Evolutionary conservation across 2,888 invertebrate species (phyloP).

Genomic region (Zygaena filipendulae): DNA sequence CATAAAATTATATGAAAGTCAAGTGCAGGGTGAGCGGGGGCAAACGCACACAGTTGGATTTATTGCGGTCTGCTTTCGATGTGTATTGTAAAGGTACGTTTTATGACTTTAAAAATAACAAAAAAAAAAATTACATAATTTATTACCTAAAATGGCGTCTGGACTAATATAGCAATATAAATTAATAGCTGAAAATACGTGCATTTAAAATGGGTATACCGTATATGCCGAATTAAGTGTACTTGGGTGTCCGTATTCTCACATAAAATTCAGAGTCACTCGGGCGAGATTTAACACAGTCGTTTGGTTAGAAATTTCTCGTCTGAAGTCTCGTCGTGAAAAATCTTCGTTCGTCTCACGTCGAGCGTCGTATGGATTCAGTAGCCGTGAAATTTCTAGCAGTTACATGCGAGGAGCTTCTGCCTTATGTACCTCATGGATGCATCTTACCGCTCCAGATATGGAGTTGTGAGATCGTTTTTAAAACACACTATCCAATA

Average conservation of each 20-base stretch:
- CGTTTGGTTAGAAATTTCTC: conserved; percentile 48
- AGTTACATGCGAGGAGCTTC: conserved; percentile 29
- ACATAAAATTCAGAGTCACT: too few relatives aligned
- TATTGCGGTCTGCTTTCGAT: conserved; percentile 63
- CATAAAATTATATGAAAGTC: conserved; percentile 69
- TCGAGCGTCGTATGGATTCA: conserved; percentile 34
- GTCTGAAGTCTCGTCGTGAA: conserved; percentile 35
- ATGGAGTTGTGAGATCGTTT: conserved; percentile 14
- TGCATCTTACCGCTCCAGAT: conserved; percentile 19
- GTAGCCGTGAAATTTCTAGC: conserved; percentile 57
- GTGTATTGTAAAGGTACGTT: conserved; percentile 52
- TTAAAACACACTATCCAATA: too few relatives aligned
- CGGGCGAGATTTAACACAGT: conserved; percentile 29
- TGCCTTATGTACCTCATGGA: conserved; percentile 15
- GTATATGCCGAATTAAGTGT: too few relatives aligned
- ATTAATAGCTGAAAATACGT: too few relatives aligned
- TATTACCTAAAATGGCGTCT: too few relatives aligned
- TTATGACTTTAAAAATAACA: conserved; percentile 51
- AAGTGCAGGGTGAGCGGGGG: conserved; percentile 60
- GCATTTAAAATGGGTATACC: too few relatives aligned
- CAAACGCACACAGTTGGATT: conserved; percentile 49
- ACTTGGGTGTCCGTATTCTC: too few relatives aligned
- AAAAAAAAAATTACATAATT: too few relatives aligned
- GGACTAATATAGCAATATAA: too few relatives aligned
- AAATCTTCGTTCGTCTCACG: conserved; percentile 45